Evolutionary conservation across 2,113 vertebrate species (phyloP).

Genomic region (Pteruthius melanotis): DNA sequence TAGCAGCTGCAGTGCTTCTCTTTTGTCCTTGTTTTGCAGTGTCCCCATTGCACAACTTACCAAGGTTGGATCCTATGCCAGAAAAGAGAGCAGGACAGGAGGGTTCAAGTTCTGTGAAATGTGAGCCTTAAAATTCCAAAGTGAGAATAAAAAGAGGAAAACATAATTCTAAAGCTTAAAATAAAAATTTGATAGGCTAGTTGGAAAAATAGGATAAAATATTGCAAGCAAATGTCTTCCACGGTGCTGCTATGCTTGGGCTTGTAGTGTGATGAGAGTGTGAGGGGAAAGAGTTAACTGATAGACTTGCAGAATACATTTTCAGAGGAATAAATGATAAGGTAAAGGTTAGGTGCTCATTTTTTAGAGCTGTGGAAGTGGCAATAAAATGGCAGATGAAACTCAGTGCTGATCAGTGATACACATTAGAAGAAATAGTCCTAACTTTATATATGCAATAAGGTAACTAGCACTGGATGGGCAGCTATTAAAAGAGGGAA

Average conservation of each 20-base stretch:
- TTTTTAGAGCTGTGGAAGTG: slow-evolving; percentile 15
- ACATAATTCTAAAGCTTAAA: not conserved
- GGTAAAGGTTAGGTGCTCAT: slow-evolving; percentile 17
- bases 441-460: slow-evolving; percentile 19
- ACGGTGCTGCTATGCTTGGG: not conserved
- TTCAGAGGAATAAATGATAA: slow-evolving; percentile 20
- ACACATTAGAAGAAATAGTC: not conserved
- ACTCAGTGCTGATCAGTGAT: not conserved
- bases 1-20: not conserved
- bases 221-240: not conserved
- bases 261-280: not conserved
- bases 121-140: not conserved
- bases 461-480: not conserved
- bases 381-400: slow-evolving; percentile 30
- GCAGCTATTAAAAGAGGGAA: slow-evolving; percentile 1
- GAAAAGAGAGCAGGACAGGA: not conserved
- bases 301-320: not conserved
- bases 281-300: not conserved
- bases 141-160: not conserved
- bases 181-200: not conserved
- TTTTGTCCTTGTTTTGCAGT: not conserved
- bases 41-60: not conserved
- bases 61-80: not conserved
- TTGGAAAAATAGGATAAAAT: not conserved
- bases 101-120: not conserved